Evolutionary conservation across 2,888 invertebrate genomes (phyloP).

Genomic region (Oscheius sp.): DNA sequence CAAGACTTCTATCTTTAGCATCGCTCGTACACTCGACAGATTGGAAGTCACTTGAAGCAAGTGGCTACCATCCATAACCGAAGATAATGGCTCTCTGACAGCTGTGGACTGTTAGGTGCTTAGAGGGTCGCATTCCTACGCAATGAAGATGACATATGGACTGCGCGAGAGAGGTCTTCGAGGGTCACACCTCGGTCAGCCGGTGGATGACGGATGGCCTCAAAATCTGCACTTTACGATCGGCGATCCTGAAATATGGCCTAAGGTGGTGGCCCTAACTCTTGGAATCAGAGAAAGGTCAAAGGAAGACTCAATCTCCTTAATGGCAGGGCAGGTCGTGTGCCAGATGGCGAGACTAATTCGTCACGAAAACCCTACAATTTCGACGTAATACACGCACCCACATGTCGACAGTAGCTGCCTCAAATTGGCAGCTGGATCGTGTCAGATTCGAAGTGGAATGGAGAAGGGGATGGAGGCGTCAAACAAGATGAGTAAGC

Average conservation of each 20-base stretch:
- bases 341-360: conserved; percentile 25
- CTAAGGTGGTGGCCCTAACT: not conserved
- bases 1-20: not conserved
- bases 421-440: conserved; percentile 1
- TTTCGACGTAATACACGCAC: conserved; percentile 26
- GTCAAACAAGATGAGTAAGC: too few relatives aligned
- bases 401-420: conserved; percentile 21
- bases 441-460: not conserved
- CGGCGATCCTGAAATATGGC: not conserved
- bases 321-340: not conserved
- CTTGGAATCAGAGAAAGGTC: not conserved
- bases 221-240: conserved; percentile 13
- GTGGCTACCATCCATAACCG: conserved; percentile 14
- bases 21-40: not conserved
- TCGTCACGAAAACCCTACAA: conserved; percentile 26
- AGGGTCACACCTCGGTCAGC: conserved; percentile 14
- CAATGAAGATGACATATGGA: conserved; percentile 29
- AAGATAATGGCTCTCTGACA: conserved; percentile 17
- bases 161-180: conserved; percentile 17
- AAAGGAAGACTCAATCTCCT: not conserved
- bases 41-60: too few relatives aligned
- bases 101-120: conserved; percentile 19
- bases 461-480: too few relatives aligned
- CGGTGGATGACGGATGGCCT: conserved; percentile 12
- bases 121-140: conserved; percentile 20